These are phyloP conservation scores for Drosophila ficusphila DNA, from an alignment of 1,140 invertebrate species.

Conservation along the genomic window DNA sequence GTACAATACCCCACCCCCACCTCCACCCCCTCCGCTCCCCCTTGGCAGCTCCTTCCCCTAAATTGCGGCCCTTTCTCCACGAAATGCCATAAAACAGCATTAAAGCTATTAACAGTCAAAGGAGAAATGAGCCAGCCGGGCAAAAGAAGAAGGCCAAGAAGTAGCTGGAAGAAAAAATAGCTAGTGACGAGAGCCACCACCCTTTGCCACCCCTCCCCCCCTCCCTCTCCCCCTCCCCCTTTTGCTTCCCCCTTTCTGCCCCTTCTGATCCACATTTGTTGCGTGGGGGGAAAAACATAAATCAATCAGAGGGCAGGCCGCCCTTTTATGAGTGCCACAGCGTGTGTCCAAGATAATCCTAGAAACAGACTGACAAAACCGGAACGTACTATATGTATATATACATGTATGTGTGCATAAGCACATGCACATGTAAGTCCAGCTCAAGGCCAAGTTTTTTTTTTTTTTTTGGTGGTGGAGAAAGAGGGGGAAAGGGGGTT, in stretches of 20 bases:
- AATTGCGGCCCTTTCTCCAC: constrained; percentile 39
- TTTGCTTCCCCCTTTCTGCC: neutral
- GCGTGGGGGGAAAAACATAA: constrained; percentile 42
- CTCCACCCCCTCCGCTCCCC: neutral
- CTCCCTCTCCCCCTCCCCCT: constrained; percentile 6
- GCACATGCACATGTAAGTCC: constrained; percentile 17
- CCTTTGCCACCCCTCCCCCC: neutral
- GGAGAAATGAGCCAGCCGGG: constrained; percentile 27
- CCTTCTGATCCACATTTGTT: constrained; percentile 5
- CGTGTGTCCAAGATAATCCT: constrained; percentile 55
- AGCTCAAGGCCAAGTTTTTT: constrained; percentile 13
- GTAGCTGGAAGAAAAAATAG: constrained; percentile 1
- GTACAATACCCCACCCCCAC: neutral
- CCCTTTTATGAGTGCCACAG: constrained; percentile 57
- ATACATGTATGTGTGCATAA: neutral
- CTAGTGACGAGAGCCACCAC: constrained; percentile 33
- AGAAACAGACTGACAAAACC: constrained; percentile 29
- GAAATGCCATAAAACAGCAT: constrained; percentile 78
- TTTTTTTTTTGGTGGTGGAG: no score
- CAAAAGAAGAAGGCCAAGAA: neutral
- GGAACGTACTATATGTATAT: neutral
- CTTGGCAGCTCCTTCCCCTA: neutral
- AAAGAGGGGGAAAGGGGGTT: neutral
- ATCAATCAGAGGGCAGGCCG: constrained; percentile 65
- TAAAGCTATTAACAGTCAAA: constrained; percentile 76